These are phyloP conservation scores for Dasypus novemcinctus DNA, from an alignment of 2,113 vertebrate genomes.

Conservation along the genomic window DNA sequence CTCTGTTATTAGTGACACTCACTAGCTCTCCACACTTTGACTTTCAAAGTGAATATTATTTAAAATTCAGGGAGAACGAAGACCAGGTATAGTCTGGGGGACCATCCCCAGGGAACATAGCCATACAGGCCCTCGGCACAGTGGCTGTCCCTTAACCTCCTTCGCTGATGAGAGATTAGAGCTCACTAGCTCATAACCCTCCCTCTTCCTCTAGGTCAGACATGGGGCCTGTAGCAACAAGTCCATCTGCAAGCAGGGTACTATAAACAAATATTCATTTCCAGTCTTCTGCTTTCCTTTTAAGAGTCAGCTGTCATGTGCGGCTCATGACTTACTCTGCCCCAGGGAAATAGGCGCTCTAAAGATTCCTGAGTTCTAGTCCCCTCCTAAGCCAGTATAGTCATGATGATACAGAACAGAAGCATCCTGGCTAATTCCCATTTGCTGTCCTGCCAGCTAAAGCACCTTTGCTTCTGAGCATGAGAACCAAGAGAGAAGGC, in stretches of 20 bases:
- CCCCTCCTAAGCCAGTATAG: neutral
- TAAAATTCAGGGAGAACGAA: neutral
- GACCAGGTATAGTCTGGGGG: neutral
- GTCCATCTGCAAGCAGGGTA: neutral
- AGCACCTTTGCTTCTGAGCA: neutral
- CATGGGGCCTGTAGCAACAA: neutral
- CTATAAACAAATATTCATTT: constrained; percentile 40
- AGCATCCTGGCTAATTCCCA: neutral
- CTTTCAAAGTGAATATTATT: neutral
- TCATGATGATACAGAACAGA: neutral
- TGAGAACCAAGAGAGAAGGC: neutral
- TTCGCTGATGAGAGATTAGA: neutral
- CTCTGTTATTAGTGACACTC: neutral
- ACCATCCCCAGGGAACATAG: neutral
- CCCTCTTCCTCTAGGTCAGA: neutral
- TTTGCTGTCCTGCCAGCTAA: neutral
- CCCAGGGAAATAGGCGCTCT: neutral
- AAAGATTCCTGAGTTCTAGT: neutral
- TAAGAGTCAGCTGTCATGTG: constrained; percentile 37
- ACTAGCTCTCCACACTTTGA: neutral
- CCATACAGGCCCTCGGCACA: too few species aligned
- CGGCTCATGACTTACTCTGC: constrained; percentile 31
- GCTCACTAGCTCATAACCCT: neutral
- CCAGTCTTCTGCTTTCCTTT: constrained; percentile 41
- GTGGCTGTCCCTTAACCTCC: neutral